phyloP scores from a whole-genome alignment of 2,888 invertebrate species.

The Nomada ferruginata region DNA sequence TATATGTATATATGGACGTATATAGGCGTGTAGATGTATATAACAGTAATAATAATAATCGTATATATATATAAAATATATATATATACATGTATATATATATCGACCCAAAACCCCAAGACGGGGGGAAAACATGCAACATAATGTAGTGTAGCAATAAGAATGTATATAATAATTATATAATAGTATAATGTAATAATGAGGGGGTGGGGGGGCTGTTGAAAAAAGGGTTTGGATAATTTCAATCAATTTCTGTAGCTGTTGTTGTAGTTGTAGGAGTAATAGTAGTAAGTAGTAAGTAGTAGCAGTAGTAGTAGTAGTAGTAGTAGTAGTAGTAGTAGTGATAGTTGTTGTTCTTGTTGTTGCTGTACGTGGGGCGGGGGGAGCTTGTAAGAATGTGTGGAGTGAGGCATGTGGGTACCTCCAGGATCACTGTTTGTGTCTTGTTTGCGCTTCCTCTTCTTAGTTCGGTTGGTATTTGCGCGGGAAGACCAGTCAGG shows the following conservation, averaged over 20 bases:
- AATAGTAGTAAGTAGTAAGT: conserved; percentile 18
- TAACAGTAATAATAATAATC: conserved; percentile 43
- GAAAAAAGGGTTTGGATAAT: conserved; percentile 70
- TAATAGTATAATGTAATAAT: conserved; percentile 73
- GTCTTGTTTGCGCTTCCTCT: conserved; percentile 99
- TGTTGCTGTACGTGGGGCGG: conserved; percentile 64
- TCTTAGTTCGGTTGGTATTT: conserved; percentile 99
- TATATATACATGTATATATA: conserved; percentile 66
- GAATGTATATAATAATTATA: conserved; percentile 72
- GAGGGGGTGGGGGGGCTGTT: conserved; percentile 65
- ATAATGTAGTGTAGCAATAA: conserved; percentile 82
- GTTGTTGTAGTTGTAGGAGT: conserved; percentile 72
- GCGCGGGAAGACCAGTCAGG: conserved; percentile 99
- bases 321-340: conserved; percentile 7
- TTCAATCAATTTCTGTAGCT: conserved; percentile 44
- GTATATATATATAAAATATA: conserved; percentile 46
- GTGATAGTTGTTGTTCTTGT: conserved; percentile 64
- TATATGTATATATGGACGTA: conserved; percentile 32
- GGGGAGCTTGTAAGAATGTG: conserved; percentile 81
- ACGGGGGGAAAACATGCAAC: conserved; percentile 83
- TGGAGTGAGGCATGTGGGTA: conserved; percentile 87
- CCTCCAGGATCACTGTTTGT: conserved; percentile 95
- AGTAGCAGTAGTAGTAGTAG: conserved; percentile 16
- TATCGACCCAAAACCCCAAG: conserved; percentile 81
- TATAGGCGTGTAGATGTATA: conserved; percentile 39